phyloP scores from a whole-genome alignment of 2,888 invertebrate species.

The Pharmacophagus antenor region DNA sequence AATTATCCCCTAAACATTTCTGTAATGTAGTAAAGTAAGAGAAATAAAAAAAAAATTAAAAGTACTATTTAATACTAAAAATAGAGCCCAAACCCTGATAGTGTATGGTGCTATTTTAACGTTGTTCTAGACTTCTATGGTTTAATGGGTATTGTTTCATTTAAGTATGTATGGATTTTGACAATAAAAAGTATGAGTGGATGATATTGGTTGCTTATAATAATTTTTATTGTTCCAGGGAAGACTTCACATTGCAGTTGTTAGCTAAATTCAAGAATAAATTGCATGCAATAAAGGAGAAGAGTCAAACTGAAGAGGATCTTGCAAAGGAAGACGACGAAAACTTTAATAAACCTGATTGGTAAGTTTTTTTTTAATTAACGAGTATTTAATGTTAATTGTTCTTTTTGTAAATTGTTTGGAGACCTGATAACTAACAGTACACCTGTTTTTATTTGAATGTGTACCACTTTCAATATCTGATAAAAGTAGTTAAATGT shows the following conservation, averaged over 20 bases:
- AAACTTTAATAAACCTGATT: slow-evolving; percentile 64
- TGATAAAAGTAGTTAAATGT: neutral
- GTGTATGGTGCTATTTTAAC: no score
- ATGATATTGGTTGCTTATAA: slow-evolving; percentile 1
- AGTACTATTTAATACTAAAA: no score
- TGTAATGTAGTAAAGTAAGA: no score
- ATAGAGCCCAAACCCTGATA: no score
- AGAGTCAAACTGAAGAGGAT: slow-evolving; percentile 60
- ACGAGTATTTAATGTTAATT: neutral
- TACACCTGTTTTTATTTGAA: neutral
- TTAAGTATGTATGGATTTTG: no score
- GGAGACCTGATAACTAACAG: no score
- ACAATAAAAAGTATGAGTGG: neutral
- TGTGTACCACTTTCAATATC: neutral
- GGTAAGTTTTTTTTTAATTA: slow-evolving; percentile 45
- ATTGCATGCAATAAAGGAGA: slow-evolving; percentile 85
- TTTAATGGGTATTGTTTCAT: no score
- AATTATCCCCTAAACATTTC: no score
- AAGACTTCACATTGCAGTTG: slow-evolving; percentile 89
- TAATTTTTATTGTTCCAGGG: slow-evolving; percentile 67
- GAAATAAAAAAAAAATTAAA: no score
- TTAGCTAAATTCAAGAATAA: slow-evolving; percentile 92
- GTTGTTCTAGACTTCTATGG: no score
- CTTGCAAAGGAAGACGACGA: slow-evolving; percentile 56
- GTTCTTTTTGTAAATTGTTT: neutral